Evolutionary conservation across 1,140 invertebrate species (phyloP).

Genomic region (Aplysia californica): DNA sequence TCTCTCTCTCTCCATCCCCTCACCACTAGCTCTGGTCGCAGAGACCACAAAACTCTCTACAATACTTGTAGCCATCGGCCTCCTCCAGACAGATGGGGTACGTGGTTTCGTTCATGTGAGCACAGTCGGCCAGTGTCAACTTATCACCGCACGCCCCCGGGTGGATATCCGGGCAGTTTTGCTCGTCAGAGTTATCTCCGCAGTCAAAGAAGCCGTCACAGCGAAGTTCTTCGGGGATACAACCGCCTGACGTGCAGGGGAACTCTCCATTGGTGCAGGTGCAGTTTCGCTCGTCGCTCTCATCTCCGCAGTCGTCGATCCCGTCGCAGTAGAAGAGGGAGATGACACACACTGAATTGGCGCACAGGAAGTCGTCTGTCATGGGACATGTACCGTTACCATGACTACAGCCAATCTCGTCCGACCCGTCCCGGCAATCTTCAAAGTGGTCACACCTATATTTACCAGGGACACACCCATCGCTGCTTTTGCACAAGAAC

Average conservation of each 20-base stretch:
- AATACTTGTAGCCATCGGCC: conserved; percentile 8
- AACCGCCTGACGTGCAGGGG: neutral
- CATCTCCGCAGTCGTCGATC: conserved; percentile 35
- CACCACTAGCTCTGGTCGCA: too few relatives aligned
- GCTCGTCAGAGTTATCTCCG: conserved; percentile 14
- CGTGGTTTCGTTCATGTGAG: conserved; percentile 4
- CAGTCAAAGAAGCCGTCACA: conserved; percentile 11
- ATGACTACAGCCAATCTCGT: too few relatives aligned
- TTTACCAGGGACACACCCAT: too few relatives aligned
- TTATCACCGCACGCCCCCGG: conserved; percentile 1
- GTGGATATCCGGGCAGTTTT: conserved; percentile 12
- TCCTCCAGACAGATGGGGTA: neutral
- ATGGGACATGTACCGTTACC: too few relatives aligned
- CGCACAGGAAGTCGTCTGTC: too few relatives aligned
- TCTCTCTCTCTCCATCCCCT: too few relatives aligned
- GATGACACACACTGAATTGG: too few relatives aligned
- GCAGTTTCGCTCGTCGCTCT: conserved; percentile 74
- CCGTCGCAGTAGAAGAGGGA: too few relatives aligned
- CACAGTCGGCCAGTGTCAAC: neutral
- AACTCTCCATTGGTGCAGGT: conserved; percentile 4
- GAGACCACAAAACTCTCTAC: too few relatives aligned
- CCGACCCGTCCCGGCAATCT: too few relatives aligned
- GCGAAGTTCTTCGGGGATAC: neutral
- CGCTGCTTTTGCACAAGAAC: conserved; percentile 18
- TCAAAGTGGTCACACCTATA: too few relatives aligned